Percentiles rank a stretch among this genome's conserved stretches.
phyloP scores from a whole-genome alignment of 2,888 invertebrate genomes.

The Ptycholaimellus sp. region DNA sequence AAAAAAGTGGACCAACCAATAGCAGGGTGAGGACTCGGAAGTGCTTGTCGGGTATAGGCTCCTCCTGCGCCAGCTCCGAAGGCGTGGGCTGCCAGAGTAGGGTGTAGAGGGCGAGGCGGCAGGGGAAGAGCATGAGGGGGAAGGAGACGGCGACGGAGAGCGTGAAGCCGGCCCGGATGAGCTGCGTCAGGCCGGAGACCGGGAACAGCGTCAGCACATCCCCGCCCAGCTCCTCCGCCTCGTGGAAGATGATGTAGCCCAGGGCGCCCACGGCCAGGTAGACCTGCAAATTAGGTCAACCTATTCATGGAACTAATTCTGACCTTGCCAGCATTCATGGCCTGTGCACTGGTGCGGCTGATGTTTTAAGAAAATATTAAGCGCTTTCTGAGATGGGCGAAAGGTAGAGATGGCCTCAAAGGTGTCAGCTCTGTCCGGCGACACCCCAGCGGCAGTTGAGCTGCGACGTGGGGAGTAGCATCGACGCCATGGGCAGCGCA shows the following conservation, averaged over 20 bases:
- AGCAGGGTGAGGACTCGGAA: conserved; percentile 7
- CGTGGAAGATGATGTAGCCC: conserved; percentile 66
- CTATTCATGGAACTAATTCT: no score
- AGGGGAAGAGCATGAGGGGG: conserved; percentile 85
- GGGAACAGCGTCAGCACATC: conserved; percentile 67
- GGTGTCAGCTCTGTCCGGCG: no score
- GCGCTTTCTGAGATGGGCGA: no score
- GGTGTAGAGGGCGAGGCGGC: conserved; percentile 71
- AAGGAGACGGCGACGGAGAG: conserved; percentile 82
- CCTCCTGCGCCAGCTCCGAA: background rate
- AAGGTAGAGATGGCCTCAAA: no score
- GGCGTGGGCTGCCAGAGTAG: conserved; percentile 35
- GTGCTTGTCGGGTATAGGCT: conserved; percentile 3
- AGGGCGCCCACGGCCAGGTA: conserved; percentile 74
- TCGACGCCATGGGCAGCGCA: no score
- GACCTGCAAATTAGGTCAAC: conserved; percentile 5
- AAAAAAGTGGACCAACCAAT: no score
- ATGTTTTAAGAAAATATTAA: no score
- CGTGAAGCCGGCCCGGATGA: conserved; percentile 78
- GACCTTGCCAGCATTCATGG: no score
- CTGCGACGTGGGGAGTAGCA: no score
- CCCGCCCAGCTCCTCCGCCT: conserved; percentile 40
- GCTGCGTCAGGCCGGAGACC: conserved; percentile 49
- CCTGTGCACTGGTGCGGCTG: no score
- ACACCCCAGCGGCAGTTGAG: no score